A percentile compares a stretch with the other conserved stretches of the same genome.
Evolutionary conservation across 2,113 vertebrate species (phyloP).

Genomic region (Hiodon tergisus): DNA sequence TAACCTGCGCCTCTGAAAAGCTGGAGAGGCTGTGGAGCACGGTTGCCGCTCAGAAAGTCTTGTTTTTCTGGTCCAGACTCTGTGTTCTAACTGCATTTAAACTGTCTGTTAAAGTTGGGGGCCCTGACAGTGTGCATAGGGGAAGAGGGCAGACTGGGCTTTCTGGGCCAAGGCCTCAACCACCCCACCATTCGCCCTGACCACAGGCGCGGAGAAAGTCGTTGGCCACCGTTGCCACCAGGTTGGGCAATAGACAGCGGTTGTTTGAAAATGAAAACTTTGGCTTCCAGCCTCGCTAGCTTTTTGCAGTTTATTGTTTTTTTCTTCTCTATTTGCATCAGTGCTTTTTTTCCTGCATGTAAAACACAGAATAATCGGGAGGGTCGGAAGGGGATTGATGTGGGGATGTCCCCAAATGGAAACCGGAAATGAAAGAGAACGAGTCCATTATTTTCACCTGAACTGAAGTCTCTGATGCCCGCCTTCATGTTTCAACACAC

Average conservation of each 20-base stretch:
- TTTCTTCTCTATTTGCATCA: constrained; percentile 36
- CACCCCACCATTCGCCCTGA: no score
- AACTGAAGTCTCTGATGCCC: neutral
- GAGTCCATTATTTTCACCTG: constrained; percentile 23
- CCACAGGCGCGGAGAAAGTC: neutral
- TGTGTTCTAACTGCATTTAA: no score
- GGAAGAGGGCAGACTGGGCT: constrained; percentile 30
- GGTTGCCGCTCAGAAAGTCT: no score
- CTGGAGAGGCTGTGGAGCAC: constrained; percentile 26
- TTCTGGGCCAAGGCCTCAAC: no score
- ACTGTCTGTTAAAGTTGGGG: no score
- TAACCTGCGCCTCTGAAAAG: constrained; percentile 66
- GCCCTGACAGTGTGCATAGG: neutral
- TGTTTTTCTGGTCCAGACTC: no score
- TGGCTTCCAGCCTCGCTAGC: neutral
- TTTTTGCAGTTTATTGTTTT: neutral
- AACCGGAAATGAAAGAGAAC: constrained; percentile 33
- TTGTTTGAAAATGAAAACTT: neutral
- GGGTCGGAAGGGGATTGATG: neutral
- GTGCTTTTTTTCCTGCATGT: constrained; percentile 23
- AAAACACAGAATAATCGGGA: constrained; percentile 18
- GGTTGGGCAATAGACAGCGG: neutral
- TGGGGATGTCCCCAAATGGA: constrained; percentile 33
- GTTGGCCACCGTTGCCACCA: neutral
- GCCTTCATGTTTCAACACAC: neutral